Evolutionary conservation across 2,113 vertebrate genomes (phyloP).

Genomic region (Sorex fumeus): DNA sequence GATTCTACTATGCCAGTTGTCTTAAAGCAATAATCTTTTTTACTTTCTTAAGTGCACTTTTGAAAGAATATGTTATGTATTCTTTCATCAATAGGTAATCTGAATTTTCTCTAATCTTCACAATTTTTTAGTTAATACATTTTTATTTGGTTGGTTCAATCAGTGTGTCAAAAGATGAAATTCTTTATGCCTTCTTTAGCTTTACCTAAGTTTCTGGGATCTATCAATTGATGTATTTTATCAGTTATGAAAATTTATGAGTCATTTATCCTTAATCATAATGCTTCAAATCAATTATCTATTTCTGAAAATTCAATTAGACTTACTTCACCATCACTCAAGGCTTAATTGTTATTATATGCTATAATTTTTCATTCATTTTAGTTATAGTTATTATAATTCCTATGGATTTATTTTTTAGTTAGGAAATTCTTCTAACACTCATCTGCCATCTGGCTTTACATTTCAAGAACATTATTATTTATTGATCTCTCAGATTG

Average conservation of each 20-base stretch:
- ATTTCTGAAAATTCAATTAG: background rate
- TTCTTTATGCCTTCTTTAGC: background rate
- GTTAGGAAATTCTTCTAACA: slow-evolving; percentile 18
- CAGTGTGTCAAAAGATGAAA: background rate
- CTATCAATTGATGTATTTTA: background rate
- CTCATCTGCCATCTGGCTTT: background rate
- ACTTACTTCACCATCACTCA: background rate
- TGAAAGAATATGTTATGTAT: background rate
- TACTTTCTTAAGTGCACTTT: too few relatives aligned
- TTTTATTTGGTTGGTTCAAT: background rate
- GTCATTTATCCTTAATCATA: background rate
- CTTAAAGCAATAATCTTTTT: too few relatives aligned
- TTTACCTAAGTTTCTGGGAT: background rate
- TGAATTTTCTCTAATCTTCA: too few relatives aligned
- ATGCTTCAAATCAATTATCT: background rate
- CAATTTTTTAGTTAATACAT: too few relatives aligned
- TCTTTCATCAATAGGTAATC: background rate
- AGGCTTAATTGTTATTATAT: background rate
- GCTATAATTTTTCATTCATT: background rate
- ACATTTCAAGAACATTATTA: background rate
- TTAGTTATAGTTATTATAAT: background rate
- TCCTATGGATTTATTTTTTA: background rate
- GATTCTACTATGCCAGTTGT: too few relatives aligned
- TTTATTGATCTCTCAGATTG: background rate
- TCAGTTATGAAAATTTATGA: background rate